Base-by-base conservation (phyloP, 1,140 invertebrate species). In the Lerema accius region DNA sequence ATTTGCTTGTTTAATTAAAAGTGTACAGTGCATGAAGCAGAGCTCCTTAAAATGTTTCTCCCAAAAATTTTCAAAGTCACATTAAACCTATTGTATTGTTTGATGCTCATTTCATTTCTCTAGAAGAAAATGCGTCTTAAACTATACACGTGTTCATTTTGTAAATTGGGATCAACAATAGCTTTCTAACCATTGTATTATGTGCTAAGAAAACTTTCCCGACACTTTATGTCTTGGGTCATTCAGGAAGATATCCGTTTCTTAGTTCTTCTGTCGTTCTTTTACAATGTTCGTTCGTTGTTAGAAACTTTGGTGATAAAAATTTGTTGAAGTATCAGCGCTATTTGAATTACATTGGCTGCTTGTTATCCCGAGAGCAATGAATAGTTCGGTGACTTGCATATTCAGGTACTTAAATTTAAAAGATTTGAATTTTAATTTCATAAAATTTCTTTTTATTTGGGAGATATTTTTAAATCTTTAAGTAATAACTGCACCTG, bases 301-400 rank as follows among this genome's bases (percentile, higher is more conserved):
- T 55, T 43, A 4, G 53, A 45, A 56, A 56, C 39, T 55, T 55
- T 42, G 51, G 14, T 16, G 40, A 45, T 56, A 45, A 56, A 56
- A 32, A 32, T 32, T 56, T 56, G 40, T 56, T n/a, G n/a, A 17
- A 32, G 26, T 56, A 23, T 45, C 40, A 56, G 53, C 40, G 10
- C 40, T 14, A 56, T 32, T 56, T 45, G 19, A 56, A 32, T 26
- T 43, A 56, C 39, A 43, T 55, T 55, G 35, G 37, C 17, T 42
- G 39, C 17, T 16, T 11, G 5, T 37, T 13, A 48, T n/a, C 19
- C n/a, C 28, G 17, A 53, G 32, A 39, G 35, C 35, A 13, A 16
- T 39, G 3, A 17, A 19, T 14, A 39, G 46, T 49, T 49, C 13
- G 26, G 14, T 32, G 26, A 49, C 26, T 35, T 49, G 3, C n/a